These are phyloP conservation scores for Drosophila pandora DNA, from an alignment of 1,140 invertebrate species.

Conservation along the genomic window DNA sequence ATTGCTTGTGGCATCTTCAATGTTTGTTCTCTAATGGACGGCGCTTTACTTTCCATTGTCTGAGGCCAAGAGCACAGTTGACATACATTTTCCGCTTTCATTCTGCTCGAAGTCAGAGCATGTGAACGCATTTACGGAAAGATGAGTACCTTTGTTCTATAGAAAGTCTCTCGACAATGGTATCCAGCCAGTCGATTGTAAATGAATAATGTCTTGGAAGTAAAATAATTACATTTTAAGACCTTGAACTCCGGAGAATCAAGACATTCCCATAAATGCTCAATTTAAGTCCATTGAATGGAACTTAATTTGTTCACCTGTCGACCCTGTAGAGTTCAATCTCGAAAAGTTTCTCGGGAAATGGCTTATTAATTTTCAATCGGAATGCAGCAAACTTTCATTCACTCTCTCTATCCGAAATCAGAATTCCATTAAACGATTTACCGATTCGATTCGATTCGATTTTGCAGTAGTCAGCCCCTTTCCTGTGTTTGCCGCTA, in stretches of 20 bases:
- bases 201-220: slow-evolving; percentile 25
- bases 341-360: slow-evolving; percentile 2
- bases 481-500: slow-evolving; percentile 41
- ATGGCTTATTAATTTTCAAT: slow-evolving; percentile 69
- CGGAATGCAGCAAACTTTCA: slow-evolving; percentile 3
- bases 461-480: slow-evolving; percentile 24
- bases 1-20: slow-evolving; percentile 42
- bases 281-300: slow-evolving; percentile 5
- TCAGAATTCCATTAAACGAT: slow-evolving; percentile 62
- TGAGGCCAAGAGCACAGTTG: slow-evolving; percentile 48
- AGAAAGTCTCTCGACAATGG: slow-evolving; percentile 27
- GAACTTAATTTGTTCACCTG: slow-evolving; percentile 3
- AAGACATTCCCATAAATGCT: not conserved
- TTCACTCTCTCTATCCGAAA: slow-evolving; percentile 13
- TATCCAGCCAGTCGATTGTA: slow-evolving; percentile 7
- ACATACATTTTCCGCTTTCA: slow-evolving; percentile 58
- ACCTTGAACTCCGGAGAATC: not conserved
- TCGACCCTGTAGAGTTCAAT: not conserved
- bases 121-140: slow-evolving; percentile 24
- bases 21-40: slow-evolving; percentile 67
- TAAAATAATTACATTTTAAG: slow-evolving; percentile 9
- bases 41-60: slow-evolving; percentile 74
- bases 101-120: slow-evolving; percentile 22
- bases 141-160: slow-evolving; percentile 30
- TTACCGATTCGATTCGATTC: slow-evolving; percentile 38